Conservation (phyloP, 1,140 invertebrate species). For the Stenopsyche tienmushanensis region DNA sequence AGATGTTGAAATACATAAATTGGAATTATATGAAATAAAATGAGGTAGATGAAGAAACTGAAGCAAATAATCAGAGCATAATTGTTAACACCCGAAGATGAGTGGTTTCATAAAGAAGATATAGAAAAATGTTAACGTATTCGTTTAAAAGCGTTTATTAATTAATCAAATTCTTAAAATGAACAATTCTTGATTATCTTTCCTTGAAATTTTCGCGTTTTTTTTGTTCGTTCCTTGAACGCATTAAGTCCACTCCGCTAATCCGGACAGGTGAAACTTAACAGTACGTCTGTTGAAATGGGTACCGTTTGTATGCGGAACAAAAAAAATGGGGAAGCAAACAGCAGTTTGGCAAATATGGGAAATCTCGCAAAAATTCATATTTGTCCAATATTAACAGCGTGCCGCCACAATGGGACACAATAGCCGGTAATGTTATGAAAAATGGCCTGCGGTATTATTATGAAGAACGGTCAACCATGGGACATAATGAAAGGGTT, state of each 20-base stretch:
- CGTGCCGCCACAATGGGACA: constrained; percentile 10
- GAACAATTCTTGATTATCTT: too few relatives aligned
- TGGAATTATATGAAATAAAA: too few relatives aligned
- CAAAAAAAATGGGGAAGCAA: not conserved
- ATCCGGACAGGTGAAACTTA: constrained; percentile 29
- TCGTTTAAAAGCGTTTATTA: too few relatives aligned
- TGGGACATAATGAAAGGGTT: constrained; percentile 27
- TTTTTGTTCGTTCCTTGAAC: constrained; percentile 22
- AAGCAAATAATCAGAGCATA: too few relatives aligned
- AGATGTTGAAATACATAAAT: too few relatives aligned
- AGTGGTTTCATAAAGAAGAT: too few relatives aligned
- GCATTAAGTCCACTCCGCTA: constrained; percentile 10
- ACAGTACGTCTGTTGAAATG: constrained; percentile 1
- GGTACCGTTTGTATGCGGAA: not conserved
- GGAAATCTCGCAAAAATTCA: constrained; percentile 25
- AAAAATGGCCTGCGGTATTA: constrained; percentile 19
- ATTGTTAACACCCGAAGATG: too few relatives aligned
- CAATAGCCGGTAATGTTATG: constrained; percentile 25
- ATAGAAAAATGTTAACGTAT: too few relatives aligned
- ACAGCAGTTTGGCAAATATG: not conserved
- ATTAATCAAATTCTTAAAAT: too few relatives aligned
- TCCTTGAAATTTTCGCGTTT: too few relatives aligned
- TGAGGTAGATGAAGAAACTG: too few relatives aligned
- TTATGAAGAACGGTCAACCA: constrained; percentile 4
- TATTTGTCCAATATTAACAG: constrained; percentile 17